Percentiles rank a stretch among this genome's conserved stretches.
phyloP scores from a whole-genome alignment of 2,113 vertebrate genomes.

The Sitta europaea region DNA sequence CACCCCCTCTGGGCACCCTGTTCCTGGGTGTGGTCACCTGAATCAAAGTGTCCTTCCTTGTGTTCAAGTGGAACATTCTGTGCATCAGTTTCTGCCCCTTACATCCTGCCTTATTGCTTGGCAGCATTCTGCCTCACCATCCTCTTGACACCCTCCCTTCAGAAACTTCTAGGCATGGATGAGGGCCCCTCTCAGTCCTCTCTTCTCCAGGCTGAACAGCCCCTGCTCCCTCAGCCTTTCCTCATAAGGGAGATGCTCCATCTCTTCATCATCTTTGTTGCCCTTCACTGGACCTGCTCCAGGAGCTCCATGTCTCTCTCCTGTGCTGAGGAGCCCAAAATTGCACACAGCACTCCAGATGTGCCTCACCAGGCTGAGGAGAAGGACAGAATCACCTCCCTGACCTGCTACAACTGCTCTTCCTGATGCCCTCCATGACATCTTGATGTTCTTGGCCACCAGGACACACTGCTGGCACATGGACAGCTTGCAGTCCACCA shows the following conservation, averaged over 20 bases:
- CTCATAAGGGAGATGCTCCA: neutral
- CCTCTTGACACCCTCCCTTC: neutral
- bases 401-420: neutral
- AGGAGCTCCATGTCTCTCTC: rapidly evolving
- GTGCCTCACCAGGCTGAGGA: neutral
- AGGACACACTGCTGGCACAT: neutral
- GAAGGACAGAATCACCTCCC: neutral
- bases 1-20: neutral
- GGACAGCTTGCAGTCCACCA: neutral
- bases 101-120: neutral
- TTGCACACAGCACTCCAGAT: neutral
- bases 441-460: too few species aligned
- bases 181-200: rapidly evolving
- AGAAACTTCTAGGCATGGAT: too few species aligned
- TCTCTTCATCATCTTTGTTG: too few species aligned
- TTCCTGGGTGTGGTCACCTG: too few species aligned
- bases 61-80: neutral
- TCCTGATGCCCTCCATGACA: rapidly evolving
- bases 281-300: rapidly evolving
- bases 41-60: neutral
- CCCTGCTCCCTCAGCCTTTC: neutral
- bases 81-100: neutral
- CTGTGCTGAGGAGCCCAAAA: neutral
- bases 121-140: too few species aligned
- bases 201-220: rapidly evolving